These are phyloP conservation scores for Moxostoma hubbsi DNA, from an alignment of 2,797 vertebrate genomes.

Conservation along the genomic window DNA sequence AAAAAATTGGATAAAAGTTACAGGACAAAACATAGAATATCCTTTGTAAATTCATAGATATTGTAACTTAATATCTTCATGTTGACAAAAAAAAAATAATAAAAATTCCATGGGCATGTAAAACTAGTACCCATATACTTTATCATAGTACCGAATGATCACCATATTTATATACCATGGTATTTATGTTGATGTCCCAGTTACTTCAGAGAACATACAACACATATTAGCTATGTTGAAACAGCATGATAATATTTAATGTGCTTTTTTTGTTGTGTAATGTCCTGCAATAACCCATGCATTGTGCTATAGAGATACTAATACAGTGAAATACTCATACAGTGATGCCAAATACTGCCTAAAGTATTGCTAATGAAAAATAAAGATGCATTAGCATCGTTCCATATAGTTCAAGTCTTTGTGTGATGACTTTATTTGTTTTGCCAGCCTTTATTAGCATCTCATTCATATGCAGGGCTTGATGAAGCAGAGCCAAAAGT, in stretches of 20 bases:
- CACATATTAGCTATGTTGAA: background rate
- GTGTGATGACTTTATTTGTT: conserved; percentile 2
- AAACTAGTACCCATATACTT: too few relatives aligned
- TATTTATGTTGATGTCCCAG: too few relatives aligned
- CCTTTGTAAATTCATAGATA: too few relatives aligned
- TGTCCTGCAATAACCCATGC: too few relatives aligned
- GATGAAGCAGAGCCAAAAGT: conserved; percentile 51
- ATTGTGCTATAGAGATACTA: background rate
- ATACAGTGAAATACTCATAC: background rate
- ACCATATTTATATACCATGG: background rate
- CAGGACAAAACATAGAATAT: too few relatives aligned
- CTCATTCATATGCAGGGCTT: conserved; percentile 25
- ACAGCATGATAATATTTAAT: too few relatives aligned
- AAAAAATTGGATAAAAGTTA: too few relatives aligned
- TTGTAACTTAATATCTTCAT: too few relatives aligned
- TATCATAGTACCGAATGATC: background rate
- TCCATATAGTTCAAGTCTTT: background rate
- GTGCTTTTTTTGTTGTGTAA: too few relatives aligned
- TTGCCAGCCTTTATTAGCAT: conserved; percentile 9
- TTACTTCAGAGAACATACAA: too few relatives aligned
- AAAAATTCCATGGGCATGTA: too few relatives aligned
- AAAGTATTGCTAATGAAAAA: background rate
- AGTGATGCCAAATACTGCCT: background rate
- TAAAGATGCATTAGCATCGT: conserved; percentile 12
- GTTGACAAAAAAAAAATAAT: too few relatives aligned